A percentile compares a stretch with the other conserved stretches of the same genome.
These are phyloP conservation scores for Pseudococcus viburni DNA, from an alignment of 2,888 invertebrate species.

Conservation along the genomic window DNA sequence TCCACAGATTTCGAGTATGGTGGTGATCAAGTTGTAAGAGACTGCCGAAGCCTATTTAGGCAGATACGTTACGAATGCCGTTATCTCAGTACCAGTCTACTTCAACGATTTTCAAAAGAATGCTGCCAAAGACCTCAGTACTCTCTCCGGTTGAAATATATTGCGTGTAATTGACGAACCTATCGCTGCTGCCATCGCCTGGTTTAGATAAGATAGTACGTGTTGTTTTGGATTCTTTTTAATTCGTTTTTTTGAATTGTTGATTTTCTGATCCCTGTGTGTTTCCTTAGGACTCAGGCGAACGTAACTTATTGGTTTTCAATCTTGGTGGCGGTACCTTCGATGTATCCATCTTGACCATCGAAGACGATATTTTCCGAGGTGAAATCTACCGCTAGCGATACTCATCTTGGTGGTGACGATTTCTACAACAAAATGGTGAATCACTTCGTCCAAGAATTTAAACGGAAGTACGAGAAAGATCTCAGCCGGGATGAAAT, in stretches of 20 bases:
- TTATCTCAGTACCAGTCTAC: slow-evolving; percentile 92
- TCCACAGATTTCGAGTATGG: slow-evolving; percentile 79
- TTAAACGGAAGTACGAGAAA: slow-evolving; percentile 94
- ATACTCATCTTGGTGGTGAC: slow-evolving; percentile 71
- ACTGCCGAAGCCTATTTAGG: slow-evolving; percentile 91
- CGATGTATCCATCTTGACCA: slow-evolving; percentile 94
- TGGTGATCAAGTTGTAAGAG: slow-evolving; percentile 93
- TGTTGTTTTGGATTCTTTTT: slow-evolving; percentile 62
- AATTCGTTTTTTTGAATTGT: too few species aligned
- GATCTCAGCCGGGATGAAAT: slow-evolving; percentile 76
- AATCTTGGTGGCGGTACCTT: slow-evolving; percentile 92
- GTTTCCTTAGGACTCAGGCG: slow-evolving; percentile 47
- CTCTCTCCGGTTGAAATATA: slow-evolving; percentile 83
- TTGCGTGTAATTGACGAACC: too few species aligned
- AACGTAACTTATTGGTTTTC: slow-evolving; percentile 65
- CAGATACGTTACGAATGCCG: slow-evolving; percentile 86
- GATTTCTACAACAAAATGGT: slow-evolving; percentile 95
- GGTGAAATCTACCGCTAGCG: slow-evolving; percentile 91
- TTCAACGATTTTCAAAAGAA: slow-evolving; percentile 93
- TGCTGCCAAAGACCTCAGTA: slow-evolving; percentile 94
- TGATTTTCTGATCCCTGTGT: not conserved
- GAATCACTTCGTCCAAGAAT: slow-evolving; percentile 89
- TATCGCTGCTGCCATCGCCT: slow-evolving; percentile 86
- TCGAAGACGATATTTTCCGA: slow-evolving; percentile 95
- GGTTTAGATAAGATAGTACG: slow-evolving; percentile 86